Percentiles rank a stretch among this genome's conserved stretches.
Evolutionary conservation across 1,140 invertebrate genomes (phyloP).

Genomic region (Copidosoma floridanum): DNA sequence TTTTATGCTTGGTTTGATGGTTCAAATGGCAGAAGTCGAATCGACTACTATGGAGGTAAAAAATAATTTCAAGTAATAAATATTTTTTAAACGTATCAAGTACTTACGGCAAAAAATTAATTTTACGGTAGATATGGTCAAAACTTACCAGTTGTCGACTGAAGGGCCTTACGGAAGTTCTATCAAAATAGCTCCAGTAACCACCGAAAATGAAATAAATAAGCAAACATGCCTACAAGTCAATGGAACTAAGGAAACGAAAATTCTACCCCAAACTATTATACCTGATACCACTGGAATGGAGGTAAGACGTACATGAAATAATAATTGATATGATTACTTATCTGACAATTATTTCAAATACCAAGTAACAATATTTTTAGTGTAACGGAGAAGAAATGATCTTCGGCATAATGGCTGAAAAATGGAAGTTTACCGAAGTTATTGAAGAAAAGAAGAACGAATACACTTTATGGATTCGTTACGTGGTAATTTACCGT

Average conservation of each 20-base stretch:
- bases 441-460: conserved; percentile 76
- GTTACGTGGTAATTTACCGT: conserved; percentile 61
- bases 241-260: conserved; percentile 68
- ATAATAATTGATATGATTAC: too few species aligned
- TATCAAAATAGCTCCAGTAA: conserved; percentile 84
- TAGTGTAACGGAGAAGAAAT: conserved; percentile 62
- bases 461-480: conserved; percentile 84
- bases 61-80: conserved; percentile 4
- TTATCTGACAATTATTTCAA: too few species aligned
- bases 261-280: conserved; percentile 72
- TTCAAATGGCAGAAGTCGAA: conserved; percentile 72
- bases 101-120: too few species aligned
- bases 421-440: conserved; percentile 73
- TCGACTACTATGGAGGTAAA: conserved; percentile 91
- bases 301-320: conserved; percentile 56
- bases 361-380: conserved; percentile 15
- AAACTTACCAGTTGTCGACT: conserved; percentile 77
- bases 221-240: conserved; percentile 79
- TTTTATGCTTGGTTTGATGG: conserved; percentile 87
- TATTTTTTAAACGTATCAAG: conserved; percentile 3
- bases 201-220: conserved; percentile 72
- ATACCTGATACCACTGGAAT: conserved; percentile 81
- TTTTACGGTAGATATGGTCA: conserved; percentile 68
- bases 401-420: conserved; percentile 64
- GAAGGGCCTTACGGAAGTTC: conserved; percentile 69